Evolutionary conservation across 2,797 vertebrate genomes (phyloP).

Genomic region (Sebastes variabilis): DNA sequence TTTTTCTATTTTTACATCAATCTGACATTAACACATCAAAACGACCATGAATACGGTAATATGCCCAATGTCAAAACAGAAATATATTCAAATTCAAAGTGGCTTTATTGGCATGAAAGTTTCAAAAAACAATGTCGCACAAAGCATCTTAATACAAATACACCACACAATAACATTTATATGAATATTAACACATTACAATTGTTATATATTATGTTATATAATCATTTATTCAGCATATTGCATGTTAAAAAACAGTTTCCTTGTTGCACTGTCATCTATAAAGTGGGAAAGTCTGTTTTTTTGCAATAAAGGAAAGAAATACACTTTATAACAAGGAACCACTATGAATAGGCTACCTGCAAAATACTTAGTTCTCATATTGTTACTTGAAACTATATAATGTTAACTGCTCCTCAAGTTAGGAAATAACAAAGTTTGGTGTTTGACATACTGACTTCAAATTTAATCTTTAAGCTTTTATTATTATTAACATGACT

Average conservation of each 20-base stretch:
- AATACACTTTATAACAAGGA: not conserved
- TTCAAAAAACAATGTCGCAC: too few species aligned
- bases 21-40: not conserved
- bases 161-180: not conserved
- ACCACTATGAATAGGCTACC: too few species aligned
- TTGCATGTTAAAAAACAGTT: not conserved
- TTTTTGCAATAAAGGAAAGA: not conserved
- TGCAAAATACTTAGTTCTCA: too few species aligned
- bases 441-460: too few species aligned
- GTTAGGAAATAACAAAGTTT: too few species aligned
- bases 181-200: too few species aligned
- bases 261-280: not conserved
- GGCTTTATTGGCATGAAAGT: too few species aligned
- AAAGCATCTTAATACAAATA: not conserved
- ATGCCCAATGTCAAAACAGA: not conserved
- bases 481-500: not conserved
- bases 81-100: too few species aligned
- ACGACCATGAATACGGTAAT: not conserved
- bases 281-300: not conserved
- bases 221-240: not conserved
- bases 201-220: too few species aligned
- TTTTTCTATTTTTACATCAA: not conserved
- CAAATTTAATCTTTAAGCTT: not conserved
- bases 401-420: too few species aligned
- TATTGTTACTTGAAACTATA: too few species aligned